A percentile compares a stretch with the other conserved stretches of the same genome.
These are phyloP conservation scores for Malurus leucopterus DNA, from an alignment of 2,797 vertebrate species.

Conservation along the genomic window DNA sequence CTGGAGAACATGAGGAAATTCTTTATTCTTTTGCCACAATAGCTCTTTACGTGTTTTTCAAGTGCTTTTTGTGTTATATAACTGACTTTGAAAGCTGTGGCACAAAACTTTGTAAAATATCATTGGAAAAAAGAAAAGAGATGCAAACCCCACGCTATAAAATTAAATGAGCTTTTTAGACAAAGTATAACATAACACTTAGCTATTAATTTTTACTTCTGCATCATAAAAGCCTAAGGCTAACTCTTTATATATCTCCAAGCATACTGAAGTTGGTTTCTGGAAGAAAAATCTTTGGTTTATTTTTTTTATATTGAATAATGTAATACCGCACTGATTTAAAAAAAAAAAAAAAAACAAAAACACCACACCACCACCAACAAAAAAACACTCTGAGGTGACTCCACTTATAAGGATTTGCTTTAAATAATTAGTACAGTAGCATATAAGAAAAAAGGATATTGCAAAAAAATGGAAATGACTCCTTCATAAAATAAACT, in stretches of 20 bases:
- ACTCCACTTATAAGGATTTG: background rate
- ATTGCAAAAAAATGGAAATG: background rate
- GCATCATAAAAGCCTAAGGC: slow-evolving; percentile 46
- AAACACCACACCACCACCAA: background rate
- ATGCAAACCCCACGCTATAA: slow-evolving; percentile 46
- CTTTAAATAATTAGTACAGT: background rate
- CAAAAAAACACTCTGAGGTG: background rate
- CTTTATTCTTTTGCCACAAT: slow-evolving; percentile 65
- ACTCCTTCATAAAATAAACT: background rate
- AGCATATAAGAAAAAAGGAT: background rate
- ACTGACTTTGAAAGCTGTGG: slow-evolving; percentile 57
- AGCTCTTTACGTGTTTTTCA: slow-evolving; percentile 40
- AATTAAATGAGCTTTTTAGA: slow-evolving; percentile 65
- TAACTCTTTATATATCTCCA: slow-evolving; percentile 37
- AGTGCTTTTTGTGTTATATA: slow-evolving; percentile 41
- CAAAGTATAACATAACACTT: slow-evolving; percentile 40
- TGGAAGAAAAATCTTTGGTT: slow-evolving; percentile 2
- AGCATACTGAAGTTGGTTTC: background rate
- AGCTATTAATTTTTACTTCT: slow-evolving; percentile 61
- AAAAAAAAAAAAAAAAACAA: background rate
- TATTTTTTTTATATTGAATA: slow-evolving; percentile 15
- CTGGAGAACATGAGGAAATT: slow-evolving; percentile 65
- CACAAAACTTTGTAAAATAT: slow-evolving; percentile 62
- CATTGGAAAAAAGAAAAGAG: slow-evolving; percentile 54
- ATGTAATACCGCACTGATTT: background rate